phyloP scores from a whole-genome alignment of 2,797 vertebrate genomes.

The Eremophila alpestris region DNA sequence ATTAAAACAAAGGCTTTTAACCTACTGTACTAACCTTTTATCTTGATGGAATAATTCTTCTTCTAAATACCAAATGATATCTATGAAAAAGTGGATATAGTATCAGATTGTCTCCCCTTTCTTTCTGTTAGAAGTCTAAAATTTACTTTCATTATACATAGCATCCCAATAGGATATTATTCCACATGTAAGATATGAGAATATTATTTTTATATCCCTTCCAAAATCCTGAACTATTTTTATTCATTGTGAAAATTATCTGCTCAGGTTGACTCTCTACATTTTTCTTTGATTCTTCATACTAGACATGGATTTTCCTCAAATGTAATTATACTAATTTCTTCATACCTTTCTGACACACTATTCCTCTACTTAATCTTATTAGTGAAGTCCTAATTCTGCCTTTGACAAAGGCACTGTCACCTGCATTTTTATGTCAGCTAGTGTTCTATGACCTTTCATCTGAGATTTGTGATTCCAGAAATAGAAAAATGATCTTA shows the following conservation, averaged over 20 bases:
- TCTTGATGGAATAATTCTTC: background rate
- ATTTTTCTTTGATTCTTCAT: background rate
- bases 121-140: background rate
- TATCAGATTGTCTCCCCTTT: background rate
- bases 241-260: background rate
- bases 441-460: background rate
- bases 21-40: background rate
- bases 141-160: background rate
- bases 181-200: background rate
- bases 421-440: background rate
- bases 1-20: background rate
- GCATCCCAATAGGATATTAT: background rate
- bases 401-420: background rate
- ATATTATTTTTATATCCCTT: background rate
- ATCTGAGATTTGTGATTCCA: background rate
- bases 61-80: background rate
- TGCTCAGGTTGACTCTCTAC: background rate
- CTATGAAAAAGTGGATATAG: background rate
- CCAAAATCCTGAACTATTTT: background rate
- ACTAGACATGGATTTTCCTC: background rate
- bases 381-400: slow-evolving; percentile 1
- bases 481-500: background rate
- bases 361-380: background rate
- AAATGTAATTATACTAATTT: background rate
- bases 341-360: background rate